Evolutionary conservation across 2,888 invertebrate species (phyloP), one percentile per base, ranked within the genome.

Genomic region (Tiliacea citrago): DNA sequence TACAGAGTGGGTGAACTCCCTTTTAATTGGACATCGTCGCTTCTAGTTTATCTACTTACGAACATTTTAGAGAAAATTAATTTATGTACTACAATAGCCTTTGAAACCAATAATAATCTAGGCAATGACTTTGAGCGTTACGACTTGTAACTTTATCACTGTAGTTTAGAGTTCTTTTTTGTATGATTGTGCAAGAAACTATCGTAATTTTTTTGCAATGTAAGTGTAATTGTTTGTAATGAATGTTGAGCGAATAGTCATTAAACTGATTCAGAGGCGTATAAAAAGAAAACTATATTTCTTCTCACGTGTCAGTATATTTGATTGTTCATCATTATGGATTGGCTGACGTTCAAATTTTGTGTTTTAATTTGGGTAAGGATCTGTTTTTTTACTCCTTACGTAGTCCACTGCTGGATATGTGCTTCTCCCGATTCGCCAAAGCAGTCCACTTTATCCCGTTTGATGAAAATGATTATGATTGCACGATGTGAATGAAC

Each of bases 211-310:
- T 49, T 65, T 70, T 39, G 57, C 62, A 45, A 49, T 81, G 73
- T 72, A 58, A 55, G 49, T 61, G 73, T 82, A 81, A 82, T 85
- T 84, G 68, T 68, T 74, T 62, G 39, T 85, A 83, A 85, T 82
- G 67, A 82, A 69, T 72, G 61, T 72, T 74, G n/a, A 53, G 57
- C 18, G 61, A 74, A 81, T 70, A 82, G 60, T 74, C 71, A 81
- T 81, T 77, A 71, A 60, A 60, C 9, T 84, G 70, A 76, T 73
- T 72, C 8, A 9, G 13, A 24, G n/a, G 29, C 68, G 61, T 85
- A 83, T 84, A 85, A 79, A 83, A 74, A 75, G 71, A 78, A 81
- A 82, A 68, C 35, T 84, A 66, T 75, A 73, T 79, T 74, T 72
- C 21, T n/a, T 29, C 55, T 67, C 55, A 65, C 73, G 77, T 68